Conservation (phyloP, 2,888 invertebrate species). For the Caenorhabditis sp. region DNA sequence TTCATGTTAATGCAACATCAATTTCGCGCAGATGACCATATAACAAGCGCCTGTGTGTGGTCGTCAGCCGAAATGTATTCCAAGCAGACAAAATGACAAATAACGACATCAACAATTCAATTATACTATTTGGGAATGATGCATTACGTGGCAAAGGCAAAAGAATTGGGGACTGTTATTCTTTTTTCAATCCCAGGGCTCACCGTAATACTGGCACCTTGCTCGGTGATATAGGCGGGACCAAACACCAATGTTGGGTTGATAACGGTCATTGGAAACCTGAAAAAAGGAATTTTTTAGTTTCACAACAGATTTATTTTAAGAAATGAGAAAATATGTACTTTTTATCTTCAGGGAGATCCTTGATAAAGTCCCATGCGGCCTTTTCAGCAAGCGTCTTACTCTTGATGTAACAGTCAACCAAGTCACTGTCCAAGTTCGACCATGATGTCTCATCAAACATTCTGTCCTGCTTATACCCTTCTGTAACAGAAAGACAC, state of each 20-base stretch:
- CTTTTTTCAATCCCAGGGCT: slow-evolving; percentile 18
- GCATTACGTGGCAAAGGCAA: background rate
- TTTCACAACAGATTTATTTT: too few relatives aligned
- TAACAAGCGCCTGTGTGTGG: slow-evolving; percentile 17
- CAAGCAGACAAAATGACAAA: slow-evolving; percentile 28
- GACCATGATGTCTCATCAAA: slow-evolving; percentile 81
- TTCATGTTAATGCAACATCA: slow-evolving; percentile 60
- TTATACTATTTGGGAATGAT: slow-evolving; percentile 1
- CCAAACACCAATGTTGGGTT: slow-evolving; percentile 85
- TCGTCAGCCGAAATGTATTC: slow-evolving; percentile 4
- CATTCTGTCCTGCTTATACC: slow-evolving; percentile 74
- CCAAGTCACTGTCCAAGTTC: slow-evolving; percentile 67
- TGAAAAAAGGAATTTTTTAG: slow-evolving; percentile 56
- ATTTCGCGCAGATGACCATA: slow-evolving; percentile 56
- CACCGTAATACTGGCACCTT: slow-evolving; percentile 81
- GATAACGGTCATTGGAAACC: slow-evolving; percentile 85
- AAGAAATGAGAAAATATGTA: background rate
- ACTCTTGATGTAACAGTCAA: slow-evolving; percentile 81
- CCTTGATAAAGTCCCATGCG: slow-evolving; percentile 85
- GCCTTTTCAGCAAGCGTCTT: slow-evolving; percentile 86
- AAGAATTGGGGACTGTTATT: background rate
- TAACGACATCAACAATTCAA: slow-evolving; percentile 30
- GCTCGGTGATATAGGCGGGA: slow-evolving; percentile 83
- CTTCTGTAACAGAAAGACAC: slow-evolving; percentile 72
- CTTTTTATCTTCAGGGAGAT: slow-evolving; percentile 51